Evolutionary conservation across 2,113 vertebrate species (phyloP), one percentile per base, ranked within the genome.

Genomic region (Plotosus lineatus): DNA sequence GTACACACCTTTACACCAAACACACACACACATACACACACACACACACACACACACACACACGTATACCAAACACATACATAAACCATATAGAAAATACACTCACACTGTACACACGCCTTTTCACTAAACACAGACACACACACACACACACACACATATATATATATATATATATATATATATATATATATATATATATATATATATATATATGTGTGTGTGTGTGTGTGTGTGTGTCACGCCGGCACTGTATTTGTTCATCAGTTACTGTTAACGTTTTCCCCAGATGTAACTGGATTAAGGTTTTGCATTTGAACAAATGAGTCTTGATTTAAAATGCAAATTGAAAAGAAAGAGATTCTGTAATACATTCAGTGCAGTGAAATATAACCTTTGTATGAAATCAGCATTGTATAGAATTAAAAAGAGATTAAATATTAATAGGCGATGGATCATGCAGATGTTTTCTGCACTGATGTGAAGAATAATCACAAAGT

Each of bases 261-360:
- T 66, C 36, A 66, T 66, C 38, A n/a, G 38, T 68, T 68, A 44
- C 38, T 40, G 5, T 26, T 66, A 66, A 42, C 36, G 4, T n/a
- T 36, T 66, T n/a, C 38, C 21, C 4, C 10, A n/a, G 38, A 66
- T 2, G 38, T 40, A 66, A 40, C 3, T n/a, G 21, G 63, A 71
- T 48, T 19, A 40, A 26, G 40, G 42, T 69, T 38, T 17, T 63
- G 15, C 28, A 1, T 63, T 40, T 0, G 21, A 46, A 69, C 40
- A 69, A 69, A 44, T 44, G 66, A 71, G 26, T 31, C 14, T 28
- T 28, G 42, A 48, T 71, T 28, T 69, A 71, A 71, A 71, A 17
- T 9, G 42, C 42, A 48, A 19, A 19, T 28, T 71, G n/a, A 3
- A 0, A 26, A 28, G 31, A 48, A 28, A 9, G 21, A n/a, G 36